Base-by-base conservation (phyloP, 2,113 vertebrate genomes). In the Saguinus imperator region DNA sequence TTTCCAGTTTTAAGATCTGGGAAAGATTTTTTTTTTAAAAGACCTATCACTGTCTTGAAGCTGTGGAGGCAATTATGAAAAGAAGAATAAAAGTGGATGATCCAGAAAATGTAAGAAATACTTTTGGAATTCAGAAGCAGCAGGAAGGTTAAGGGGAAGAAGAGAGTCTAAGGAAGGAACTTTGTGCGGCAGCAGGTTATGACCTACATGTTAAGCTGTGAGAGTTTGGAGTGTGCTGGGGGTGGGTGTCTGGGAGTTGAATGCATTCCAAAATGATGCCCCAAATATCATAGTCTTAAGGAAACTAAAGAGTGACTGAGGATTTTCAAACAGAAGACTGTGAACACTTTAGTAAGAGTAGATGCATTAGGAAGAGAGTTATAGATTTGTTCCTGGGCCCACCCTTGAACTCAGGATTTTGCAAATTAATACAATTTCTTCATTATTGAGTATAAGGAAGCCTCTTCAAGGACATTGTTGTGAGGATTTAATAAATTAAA, bases 401-500 rank as follows among this genome's bases (percentile, higher is more conserved):
- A 20, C 48, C 8, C 40, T 89, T 70, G 43, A 94, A 82, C 43
- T 68, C 55, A 89, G 13, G 32, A 0, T 89, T 89, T 55, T 35
- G 40, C 8, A 85, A 14, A 27, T 84, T 75, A 85, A 11, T 57
- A 25, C 9, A 61, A 29, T 58, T 88, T 29, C 35, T 27, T 68
- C 37, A 13, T 81, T 40, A 43, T 5, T 70, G 14, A 18, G 45
- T 23, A 61, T 25, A 89, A 45, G 29, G 48, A 95, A 57, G 23
- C 21, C 32, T 70, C 6, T 73, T 81, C 21, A 80, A 68, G 77
- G 45, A 80, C 18, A 5, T 25, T 68, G 35, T 88, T 88, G 77
- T 91, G 43, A 93, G 58, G 45, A 66, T 21, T 64, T 61, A 94
- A 37, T 43, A 72, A 87, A 83, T 66, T 77, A 93, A 73, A 32